A percentile compares a stretch with the other conserved stretches of the same genome.
phyloP scores from a whole-genome alignment of 2,888 invertebrate genomes.

The Phorcus lineatus region DNA sequence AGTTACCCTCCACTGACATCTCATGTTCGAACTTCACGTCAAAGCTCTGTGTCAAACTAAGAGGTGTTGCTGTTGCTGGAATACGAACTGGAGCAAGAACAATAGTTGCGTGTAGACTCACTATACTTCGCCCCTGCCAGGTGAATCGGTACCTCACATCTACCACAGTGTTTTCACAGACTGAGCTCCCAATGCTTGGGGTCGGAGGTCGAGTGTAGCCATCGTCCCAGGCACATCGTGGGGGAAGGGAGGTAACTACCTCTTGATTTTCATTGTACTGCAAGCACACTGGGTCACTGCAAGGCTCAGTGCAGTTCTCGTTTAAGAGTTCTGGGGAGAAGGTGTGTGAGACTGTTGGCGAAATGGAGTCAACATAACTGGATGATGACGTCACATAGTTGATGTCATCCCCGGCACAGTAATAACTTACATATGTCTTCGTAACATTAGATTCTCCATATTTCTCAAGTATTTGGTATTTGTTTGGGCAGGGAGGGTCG shows the following conservation, averaged over 20 bases:
- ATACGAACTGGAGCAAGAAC: constrained; percentile 55
- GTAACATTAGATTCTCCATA: constrained; percentile 24
- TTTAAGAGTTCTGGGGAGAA: constrained; percentile 47
- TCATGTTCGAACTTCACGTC: constrained; percentile 54
- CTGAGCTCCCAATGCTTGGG: constrained; percentile 39
- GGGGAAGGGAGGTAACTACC: constrained; percentile 32
- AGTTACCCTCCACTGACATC: constrained; percentile 35
- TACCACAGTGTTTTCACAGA: constrained; percentile 65
- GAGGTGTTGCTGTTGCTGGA: constrained; percentile 22
- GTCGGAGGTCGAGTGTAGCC: constrained; percentile 49
- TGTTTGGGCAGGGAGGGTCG: constrained; percentile 45
- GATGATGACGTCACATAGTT: constrained; percentile 47
- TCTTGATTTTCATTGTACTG: constrained; percentile 30
- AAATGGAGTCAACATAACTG: constrained; percentile 27
- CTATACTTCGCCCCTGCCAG: constrained; percentile 61
- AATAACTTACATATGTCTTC: constrained; percentile 53
- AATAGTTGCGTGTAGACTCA: constrained; percentile 59
- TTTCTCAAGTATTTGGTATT: constrained; percentile 31
- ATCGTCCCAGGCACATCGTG: constrained; percentile 57
- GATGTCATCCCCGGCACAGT: constrained; percentile 42
- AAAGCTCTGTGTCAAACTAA: constrained; percentile 60
- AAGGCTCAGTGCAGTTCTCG: constrained; percentile 45
- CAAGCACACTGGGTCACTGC: constrained; percentile 37
- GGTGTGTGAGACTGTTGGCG: constrained; percentile 30
- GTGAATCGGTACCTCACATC: constrained; percentile 66